A percentile compares a stretch with the other conserved stretches of the same genome.
Conservation (phyloP, 2,888 invertebrate species). For the Melipona bicolor region DNA sequence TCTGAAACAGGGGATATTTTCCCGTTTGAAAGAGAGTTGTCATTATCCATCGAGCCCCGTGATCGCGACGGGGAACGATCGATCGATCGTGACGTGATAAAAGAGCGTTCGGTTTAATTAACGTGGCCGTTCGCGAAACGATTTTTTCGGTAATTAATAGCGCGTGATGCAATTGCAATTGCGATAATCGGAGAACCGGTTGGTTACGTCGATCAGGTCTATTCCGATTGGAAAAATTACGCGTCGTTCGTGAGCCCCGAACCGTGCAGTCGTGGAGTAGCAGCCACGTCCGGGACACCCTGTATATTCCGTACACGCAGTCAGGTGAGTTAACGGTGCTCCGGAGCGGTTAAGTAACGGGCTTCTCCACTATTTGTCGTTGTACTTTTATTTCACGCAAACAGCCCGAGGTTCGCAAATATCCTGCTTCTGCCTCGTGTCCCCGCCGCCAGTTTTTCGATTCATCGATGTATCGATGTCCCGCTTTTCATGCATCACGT, state of each 20-base stretch:
- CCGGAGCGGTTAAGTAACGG: constrained; percentile 83
- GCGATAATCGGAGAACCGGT: constrained; percentile 1
- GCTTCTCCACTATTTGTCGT: constrained; percentile 72
- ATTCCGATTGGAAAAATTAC: constrained; percentile 13
- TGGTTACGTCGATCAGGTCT: neutral
- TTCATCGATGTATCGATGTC: constrained; percentile 6
- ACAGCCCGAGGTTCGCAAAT: constrained; percentile 49
- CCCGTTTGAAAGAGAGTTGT: constrained; percentile 6
- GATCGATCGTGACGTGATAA: neutral
- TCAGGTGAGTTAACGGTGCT: constrained; percentile 84
- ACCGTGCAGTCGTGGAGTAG: neutral
- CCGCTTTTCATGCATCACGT: constrained; percentile 18
- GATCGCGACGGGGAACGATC: neutral
- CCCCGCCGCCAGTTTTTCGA: constrained; percentile 22
- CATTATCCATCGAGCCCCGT: neutral
- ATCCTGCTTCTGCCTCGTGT: constrained; percentile 16
- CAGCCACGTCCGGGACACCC: constrained; percentile 60
- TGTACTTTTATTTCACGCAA: constrained; percentile 75
- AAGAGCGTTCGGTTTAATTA: constrained; percentile 17
- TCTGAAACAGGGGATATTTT: constrained; percentile 18
- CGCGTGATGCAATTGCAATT: constrained; percentile 4
- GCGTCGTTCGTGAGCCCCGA: no score
- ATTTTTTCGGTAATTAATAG: neutral
- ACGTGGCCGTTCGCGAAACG: neutral
- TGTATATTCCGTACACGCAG: constrained; percentile 80